Conservation (phyloP, 2,113 vertebrate genomes). For the Nannobrachium achirus region DNA sequence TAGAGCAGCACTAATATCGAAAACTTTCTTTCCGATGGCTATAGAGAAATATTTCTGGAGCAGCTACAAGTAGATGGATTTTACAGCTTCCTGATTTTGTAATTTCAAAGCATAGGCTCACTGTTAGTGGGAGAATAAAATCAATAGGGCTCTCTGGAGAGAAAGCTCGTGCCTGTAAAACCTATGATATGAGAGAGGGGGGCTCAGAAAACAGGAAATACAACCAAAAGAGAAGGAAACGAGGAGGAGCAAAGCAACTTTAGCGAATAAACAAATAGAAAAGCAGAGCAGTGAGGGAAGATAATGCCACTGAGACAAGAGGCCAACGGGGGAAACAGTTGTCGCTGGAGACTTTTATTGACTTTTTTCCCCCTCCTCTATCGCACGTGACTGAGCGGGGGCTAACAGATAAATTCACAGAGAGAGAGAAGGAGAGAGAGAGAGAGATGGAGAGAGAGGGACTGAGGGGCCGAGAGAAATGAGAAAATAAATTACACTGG, state of each 20-base stretch:
- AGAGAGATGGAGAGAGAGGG: conserved; percentile 67
- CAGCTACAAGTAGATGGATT: conserved; percentile 67
- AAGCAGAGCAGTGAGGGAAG: conserved; percentile 76
- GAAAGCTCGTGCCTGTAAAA: conserved; percentile 62
- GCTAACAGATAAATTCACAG: conserved; percentile 83
- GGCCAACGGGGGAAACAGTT: conserved; percentile 81
- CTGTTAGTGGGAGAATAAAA: conserved; percentile 72
- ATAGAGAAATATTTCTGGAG: conserved; percentile 61
- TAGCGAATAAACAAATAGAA: conserved; percentile 78
- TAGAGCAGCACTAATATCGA: conserved; percentile 17
- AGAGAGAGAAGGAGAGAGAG: conserved; percentile 61
- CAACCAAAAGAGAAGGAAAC: conserved; percentile 58
- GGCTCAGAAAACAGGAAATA: conserved; percentile 67
- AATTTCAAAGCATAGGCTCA: conserved; percentile 69
- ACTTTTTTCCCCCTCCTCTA: conserved; percentile 66
- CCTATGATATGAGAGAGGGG: conserved; percentile 64
- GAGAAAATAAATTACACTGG: conserved; percentile 90
- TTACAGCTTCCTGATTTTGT: conserved; percentile 77
- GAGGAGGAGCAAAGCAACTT: conserved; percentile 63
- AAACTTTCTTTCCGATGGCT: conserved; percentile 59
- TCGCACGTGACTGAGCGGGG: conserved; percentile 74
- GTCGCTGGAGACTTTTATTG: conserved; percentile 85
- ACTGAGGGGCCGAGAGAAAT: conserved; percentile 81
- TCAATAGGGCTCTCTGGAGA: conserved; percentile 72
- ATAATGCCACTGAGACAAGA: conserved; percentile 80